Percentiles rank a stretch among this genome's conserved stretches.
phyloP scores from a whole-genome alignment of 2,797 vertebrate species.

The Pipistrellus kuhlii region DNA sequence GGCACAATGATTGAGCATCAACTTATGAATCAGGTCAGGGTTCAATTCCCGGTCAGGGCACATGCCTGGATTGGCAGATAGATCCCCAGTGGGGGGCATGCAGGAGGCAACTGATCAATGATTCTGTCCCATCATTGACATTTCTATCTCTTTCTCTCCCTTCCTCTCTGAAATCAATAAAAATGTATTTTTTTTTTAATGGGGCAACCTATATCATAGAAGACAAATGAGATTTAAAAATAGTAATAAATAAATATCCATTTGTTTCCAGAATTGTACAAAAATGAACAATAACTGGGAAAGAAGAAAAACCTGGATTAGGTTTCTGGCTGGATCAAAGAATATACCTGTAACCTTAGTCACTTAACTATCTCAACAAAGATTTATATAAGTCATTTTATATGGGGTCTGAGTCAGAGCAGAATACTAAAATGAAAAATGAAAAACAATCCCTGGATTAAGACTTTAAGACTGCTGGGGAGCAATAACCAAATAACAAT shows the following conservation, averaged over 20 bases:
- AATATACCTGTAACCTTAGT: not conserved
- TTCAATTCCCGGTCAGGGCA: no score
- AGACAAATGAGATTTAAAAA: no score
- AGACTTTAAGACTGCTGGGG: not conserved
- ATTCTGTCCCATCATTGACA: no score
- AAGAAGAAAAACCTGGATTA: not conserved
- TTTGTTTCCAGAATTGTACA: not conserved
- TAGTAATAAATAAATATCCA: not conserved
- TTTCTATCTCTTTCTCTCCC: no score
- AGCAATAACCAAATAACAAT: not conserved
- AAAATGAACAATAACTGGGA: not conserved
- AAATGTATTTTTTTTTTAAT: no score
- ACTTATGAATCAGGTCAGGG: no score
- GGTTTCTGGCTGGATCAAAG: constrained; percentile 15
- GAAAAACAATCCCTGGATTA: not conserved
- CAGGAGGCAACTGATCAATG: no score
- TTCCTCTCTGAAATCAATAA: no score
- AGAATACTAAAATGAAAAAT: constrained; percentile 3
- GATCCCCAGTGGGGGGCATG: no score
- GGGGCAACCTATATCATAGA: no score
- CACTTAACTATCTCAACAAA: not conserved
- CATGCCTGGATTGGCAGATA: no score
- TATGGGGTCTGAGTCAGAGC: not conserved
- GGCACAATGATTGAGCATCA: no score
- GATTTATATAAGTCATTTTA: not conserved